These are phyloP conservation scores for Physella acuta DNA, from an alignment of 1,140 invertebrate species.

Conservation along the genomic window DNA sequence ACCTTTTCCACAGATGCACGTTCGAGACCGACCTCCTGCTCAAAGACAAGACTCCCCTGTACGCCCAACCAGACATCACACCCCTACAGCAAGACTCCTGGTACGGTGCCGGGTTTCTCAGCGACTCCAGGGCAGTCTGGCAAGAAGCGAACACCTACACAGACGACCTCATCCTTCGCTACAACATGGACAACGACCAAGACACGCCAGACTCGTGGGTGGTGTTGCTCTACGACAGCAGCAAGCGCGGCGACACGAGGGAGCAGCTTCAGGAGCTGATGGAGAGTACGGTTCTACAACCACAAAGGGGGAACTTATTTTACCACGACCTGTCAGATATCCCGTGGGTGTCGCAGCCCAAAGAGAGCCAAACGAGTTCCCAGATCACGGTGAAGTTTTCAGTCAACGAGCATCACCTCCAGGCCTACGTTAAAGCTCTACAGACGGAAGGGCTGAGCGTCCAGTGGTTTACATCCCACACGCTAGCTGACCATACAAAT, in stretches of 20 bases:
- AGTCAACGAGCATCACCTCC: slow-evolving; percentile 46
- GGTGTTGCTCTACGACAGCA: slow-evolving; percentile 38
- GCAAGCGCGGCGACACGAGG: slow-evolving; percentile 35
- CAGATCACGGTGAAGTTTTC: slow-evolving; percentile 29
- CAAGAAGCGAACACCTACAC: slow-evolving; percentile 42
- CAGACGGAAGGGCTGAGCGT: slow-evolving; percentile 40
- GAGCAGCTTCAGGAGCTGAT: slow-evolving; percentile 38
- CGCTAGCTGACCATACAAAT: slow-evolving; percentile 30
- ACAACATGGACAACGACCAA: slow-evolving; percentile 29
- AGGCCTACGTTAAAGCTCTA: slow-evolving; percentile 41
- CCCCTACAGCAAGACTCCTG: slow-evolving; percentile 33
- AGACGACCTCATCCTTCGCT: slow-evolving; percentile 45
- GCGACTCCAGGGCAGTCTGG: slow-evolving; percentile 44
- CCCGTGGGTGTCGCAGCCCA: slow-evolving; percentile 8
- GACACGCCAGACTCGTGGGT: slow-evolving; percentile 36
- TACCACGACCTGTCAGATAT: slow-evolving; percentile 42
- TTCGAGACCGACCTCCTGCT: slow-evolving; percentile 36
- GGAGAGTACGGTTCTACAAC: slow-evolving; percentile 28
- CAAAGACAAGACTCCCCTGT: slow-evolving; percentile 31
- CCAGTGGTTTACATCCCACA: slow-evolving; percentile 46
- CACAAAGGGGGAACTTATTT: slow-evolving; percentile 30
- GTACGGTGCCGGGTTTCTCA: slow-evolving; percentile 42
- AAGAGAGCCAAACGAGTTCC: background rate
- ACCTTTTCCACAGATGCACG: slow-evolving; percentile 23
- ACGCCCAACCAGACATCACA: slow-evolving; percentile 26